phyloP scores from a whole-genome alignment of 37 sponge, comb jelly and placozoan genomes.

The Crambe crambe region DNA sequence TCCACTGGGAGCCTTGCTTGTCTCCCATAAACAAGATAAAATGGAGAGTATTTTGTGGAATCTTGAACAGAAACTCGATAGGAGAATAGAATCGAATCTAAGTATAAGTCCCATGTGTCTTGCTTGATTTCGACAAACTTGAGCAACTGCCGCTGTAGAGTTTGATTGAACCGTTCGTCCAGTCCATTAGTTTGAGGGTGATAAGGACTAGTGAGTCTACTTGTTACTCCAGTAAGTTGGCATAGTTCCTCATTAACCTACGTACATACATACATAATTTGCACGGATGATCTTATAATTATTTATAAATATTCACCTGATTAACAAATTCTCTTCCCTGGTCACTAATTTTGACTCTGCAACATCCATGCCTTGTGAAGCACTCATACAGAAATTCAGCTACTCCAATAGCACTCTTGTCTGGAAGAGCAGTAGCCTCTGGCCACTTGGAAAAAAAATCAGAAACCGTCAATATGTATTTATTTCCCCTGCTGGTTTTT shows the following conservation, averaged over 20 bases:
- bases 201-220: conserved; percentile 29
- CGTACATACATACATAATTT: not conserved
- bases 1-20: conserved; percentile 27
- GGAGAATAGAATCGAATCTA: conserved; percentile 18
- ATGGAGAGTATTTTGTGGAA: conserved; percentile 24
- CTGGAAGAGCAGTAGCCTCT: conserved; percentile 30
- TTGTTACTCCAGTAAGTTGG: conserved; percentile 15
- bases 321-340: conserved; percentile 51
- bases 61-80: conserved; percentile 26
- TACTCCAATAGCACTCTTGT: conserved; percentile 18
- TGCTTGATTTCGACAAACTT: conserved; percentile 14
- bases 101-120: conserved; percentile 36
- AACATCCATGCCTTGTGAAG: conserved; percentile 25
- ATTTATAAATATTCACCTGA: conserved; percentile 5
- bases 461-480: conserved; percentile 38
- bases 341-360: conserved; percentile 18
- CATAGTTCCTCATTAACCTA: conserved; percentile 24
- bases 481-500: conserved; percentile 33
- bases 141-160: conserved; percentile 22
- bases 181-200: conserved; percentile 50
- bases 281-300: not conserved
- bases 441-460: conserved; percentile 42
- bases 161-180: conserved; percentile 55
- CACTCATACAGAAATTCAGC: conserved; percentile 36
- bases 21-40: conserved; percentile 20